Conservation (phyloP, 2,113 vertebrate genomes). For the Panurus biarmicus region DNA sequence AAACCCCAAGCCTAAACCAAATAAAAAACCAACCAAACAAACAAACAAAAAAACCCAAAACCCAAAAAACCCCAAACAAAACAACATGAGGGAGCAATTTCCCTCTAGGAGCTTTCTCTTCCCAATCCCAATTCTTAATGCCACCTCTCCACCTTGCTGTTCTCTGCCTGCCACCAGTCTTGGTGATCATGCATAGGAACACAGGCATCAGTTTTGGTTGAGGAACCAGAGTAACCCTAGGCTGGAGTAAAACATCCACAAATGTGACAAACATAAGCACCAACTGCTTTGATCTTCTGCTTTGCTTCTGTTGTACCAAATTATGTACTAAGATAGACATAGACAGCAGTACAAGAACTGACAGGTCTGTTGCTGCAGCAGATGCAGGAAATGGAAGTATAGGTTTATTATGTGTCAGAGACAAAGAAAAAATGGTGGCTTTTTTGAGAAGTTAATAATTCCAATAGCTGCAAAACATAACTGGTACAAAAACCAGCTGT, state of each 20-base stretch:
- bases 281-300: neutral
- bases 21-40: neutral
- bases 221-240: neutral
- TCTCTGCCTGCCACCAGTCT: fast-evolving
- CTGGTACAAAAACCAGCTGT: neutral
- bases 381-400: neutral
- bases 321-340: neutral
- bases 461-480: neutral
- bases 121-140: neutral
- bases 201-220: neutral
- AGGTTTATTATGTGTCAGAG: neutral
- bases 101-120: neutral
- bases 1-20: too few species aligned
- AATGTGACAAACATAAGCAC: neutral
- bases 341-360: neutral
- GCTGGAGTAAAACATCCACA: neutral
- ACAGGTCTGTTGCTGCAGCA: neutral
- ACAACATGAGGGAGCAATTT: neutral
- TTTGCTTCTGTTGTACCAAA: neutral
- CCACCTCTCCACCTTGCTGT: neutral
- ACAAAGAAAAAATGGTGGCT: neutral
- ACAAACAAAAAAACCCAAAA: too few species aligned
- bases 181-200: neutral
- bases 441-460: neutral
- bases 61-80: neutral